A percentile compares a stretch with the other conserved stretches of the same genome.
Conservation (phyloP, 2,797 vertebrate genomes). For the Gallinago stenura region DNA sequence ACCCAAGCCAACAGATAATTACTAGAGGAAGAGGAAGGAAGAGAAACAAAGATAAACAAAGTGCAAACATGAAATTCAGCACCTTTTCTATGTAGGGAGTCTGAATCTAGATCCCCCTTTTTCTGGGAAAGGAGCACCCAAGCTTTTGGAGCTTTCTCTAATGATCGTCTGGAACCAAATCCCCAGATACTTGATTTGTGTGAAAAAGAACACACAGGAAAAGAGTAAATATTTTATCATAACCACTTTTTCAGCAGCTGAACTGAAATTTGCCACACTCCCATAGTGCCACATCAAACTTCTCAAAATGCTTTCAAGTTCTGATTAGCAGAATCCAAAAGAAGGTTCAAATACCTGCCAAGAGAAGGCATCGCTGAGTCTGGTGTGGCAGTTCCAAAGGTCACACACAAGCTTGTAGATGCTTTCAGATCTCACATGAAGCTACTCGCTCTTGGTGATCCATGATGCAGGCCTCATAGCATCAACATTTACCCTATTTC, state of each 20-base stretch:
- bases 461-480: not conserved
- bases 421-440: not conserved
- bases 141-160: not conserved
- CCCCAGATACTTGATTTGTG: fast-evolving
- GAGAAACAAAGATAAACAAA: not conserved
- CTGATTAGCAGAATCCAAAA: not conserved
- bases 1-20: not conserved
- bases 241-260: not conserved
- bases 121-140: not conserved
- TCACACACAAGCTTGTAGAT: not conserved
- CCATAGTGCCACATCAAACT: not conserved
- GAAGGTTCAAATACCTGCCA: not conserved
- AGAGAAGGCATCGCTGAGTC: not conserved
- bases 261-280: not conserved
- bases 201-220: not conserved
- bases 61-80: not conserved
- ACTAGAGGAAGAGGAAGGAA: not conserved
- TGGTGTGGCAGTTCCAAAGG: not conserved
- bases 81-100: not conserved
- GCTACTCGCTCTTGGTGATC: not conserved
- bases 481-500: not conserved
- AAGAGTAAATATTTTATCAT: not conserved
- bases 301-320: not conserved
- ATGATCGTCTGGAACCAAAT: not conserved
- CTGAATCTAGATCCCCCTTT: not conserved